phyloP scores from a whole-genome alignment of 2,888 invertebrate species.

The Imbricaverruca yamaguchii region DNA sequence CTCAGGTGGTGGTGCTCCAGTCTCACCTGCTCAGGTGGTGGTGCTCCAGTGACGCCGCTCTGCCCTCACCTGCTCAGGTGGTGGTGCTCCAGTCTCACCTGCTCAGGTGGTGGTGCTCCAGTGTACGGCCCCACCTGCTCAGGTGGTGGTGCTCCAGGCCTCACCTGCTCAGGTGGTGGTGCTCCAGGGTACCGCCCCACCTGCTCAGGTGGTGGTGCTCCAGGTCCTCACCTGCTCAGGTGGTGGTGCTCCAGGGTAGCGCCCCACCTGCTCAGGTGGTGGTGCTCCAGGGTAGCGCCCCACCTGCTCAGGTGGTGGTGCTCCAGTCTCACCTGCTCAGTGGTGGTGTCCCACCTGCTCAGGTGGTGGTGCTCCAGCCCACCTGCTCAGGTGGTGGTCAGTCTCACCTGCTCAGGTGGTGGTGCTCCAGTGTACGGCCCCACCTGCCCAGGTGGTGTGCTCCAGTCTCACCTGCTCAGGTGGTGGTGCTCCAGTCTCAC shows the following conservation, averaged over 20 bases:
- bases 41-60: not conserved
- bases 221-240: not conserved
- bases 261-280: constrained; percentile 41
- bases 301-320: too few relatives aligned
- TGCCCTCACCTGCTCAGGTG: too few relatives aligned
- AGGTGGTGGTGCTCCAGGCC: not conserved
- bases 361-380: not conserved
- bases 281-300: too few relatives aligned
- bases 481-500: not conserved
- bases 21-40: too few relatives aligned
- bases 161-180: not conserved
- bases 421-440: not conserved
- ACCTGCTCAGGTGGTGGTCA: too few relatives aligned
- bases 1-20: constrained; percentile 40
- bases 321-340: not conserved
- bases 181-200: not conserved
- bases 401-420: too few relatives aligned
- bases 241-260: not conserved
- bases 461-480: not conserved
- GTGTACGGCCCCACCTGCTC: too few relatives aligned
- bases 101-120: too few relatives aligned
- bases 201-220: not conserved
- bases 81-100: not conserved
- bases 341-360: too few relatives aligned
- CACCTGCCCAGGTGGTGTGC: not conserved